Percentiles rank a stretch among this genome's conserved stretches.
Conservation (phyloP, 2,888 invertebrate genomes). For the Chloroclysta siterata region DNA sequence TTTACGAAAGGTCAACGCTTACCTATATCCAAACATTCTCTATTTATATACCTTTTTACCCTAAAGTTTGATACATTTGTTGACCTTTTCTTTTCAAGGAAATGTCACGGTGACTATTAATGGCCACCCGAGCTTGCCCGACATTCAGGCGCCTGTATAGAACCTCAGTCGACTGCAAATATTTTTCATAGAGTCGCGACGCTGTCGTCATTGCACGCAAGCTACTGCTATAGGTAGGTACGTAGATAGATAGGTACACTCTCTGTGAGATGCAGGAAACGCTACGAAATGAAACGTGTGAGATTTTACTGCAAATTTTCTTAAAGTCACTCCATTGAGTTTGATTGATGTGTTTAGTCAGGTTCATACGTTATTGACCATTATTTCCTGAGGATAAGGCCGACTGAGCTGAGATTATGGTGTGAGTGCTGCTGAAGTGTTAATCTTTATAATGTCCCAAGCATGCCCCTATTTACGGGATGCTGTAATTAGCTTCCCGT, state of each 20-base stretch:
- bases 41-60: slow-evolving; percentile 28
- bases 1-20: slow-evolving; percentile 1
- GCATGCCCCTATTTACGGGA: no score
- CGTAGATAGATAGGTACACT: neutral
- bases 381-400: neutral
- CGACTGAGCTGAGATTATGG: neutral
- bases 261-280: slow-evolving; percentile 11
- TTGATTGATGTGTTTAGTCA: neutral
- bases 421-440: no score
- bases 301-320: slow-evolving; percentile 2
- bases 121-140: slow-evolving; percentile 41
- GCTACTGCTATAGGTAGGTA: slow-evolving; percentile 46
- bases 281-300: slow-evolving; percentile 15
- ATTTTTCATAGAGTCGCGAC: slow-evolving; percentile 60
- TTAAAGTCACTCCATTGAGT: neutral
- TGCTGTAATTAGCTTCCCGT: no score
- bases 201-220: slow-evolving; percentile 57
- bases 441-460: no score
- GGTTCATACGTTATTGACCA: neutral
- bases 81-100: slow-evolving; percentile 34
- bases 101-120: slow-evolving; percentile 40
- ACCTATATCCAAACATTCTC: neutral
- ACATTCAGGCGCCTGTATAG: slow-evolving; percentile 43
- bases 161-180: slow-evolving; percentile 59
- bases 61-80: slow-evolving; percentile 29